These are phyloP conservation scores for Helleia helle DNA, from an alignment of 2,888 invertebrate genomes.

Conservation along the genomic window DNA sequence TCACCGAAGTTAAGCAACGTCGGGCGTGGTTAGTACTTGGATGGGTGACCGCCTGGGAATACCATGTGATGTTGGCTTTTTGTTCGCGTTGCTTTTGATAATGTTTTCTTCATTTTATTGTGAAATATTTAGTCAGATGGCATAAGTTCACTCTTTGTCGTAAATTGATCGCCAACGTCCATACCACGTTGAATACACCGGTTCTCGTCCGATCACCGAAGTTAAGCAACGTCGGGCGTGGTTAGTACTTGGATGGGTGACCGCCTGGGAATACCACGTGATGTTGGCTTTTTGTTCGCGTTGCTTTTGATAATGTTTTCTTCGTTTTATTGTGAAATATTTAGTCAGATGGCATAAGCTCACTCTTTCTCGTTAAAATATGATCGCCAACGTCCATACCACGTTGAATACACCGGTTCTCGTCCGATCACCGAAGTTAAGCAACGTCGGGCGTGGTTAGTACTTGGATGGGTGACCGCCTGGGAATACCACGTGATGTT, in stretches of 20 bases:
- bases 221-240: constrained; percentile 40
- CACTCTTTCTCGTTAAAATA: too few relatives aligned
- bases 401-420: constrained; percentile 21
- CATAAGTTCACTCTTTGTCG: too few relatives aligned
- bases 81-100: too few relatives aligned
- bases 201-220: constrained; percentile 29
- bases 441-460: constrained; percentile 41
- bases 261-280: constrained; percentile 22
- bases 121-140: too few relatives aligned
- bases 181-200: constrained; percentile 19
- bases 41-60: constrained; percentile 32
- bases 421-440: constrained; percentile 29
- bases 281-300: constrained; percentile 42
- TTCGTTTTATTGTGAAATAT: too few relatives aligned
- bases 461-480: constrained; percentile 52
- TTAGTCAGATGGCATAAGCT: too few relatives aligned
- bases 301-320: too few relatives aligned
- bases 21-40: constrained; percentile 25
- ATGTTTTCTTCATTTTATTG: too few relatives aligned
- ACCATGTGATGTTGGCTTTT: constrained; percentile 41
- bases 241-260: constrained; percentile 29
- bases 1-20: constrained; percentile 33
- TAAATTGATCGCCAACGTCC: constrained; percentile 19
- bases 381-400: constrained; percentile 19
- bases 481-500: too few relatives aligned